Conservation (phyloP, 30 jellyfish, hydroid and myxozoan species). For the Turritopsis dohrnii region DNA sequence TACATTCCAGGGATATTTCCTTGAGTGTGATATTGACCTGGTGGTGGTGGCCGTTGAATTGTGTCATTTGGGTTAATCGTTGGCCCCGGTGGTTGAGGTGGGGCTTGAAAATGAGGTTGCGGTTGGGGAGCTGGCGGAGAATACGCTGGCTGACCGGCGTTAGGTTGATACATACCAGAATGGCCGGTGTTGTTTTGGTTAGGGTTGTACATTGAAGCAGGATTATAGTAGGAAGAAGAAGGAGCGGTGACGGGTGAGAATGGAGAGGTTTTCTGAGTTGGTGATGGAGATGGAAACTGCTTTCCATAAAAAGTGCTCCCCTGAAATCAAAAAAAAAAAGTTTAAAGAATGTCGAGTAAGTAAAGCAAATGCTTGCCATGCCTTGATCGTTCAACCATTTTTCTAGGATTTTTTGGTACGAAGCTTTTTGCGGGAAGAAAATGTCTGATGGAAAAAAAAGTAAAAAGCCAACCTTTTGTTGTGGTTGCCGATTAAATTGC, state of each 20-base stretch:
- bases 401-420: no score
- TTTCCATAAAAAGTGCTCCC: background rate
- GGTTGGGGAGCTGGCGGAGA: slow-evolving; percentile 15
- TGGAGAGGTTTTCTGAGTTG: background rate
- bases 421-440: no score
- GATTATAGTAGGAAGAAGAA: background rate
- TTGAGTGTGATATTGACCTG: background rate
- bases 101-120: background rate
- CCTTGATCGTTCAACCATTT: no score
- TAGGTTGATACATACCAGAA: slow-evolving; percentile 11
- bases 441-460: background rate
- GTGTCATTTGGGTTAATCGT: background rate
- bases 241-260: background rate
- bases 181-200: background rate
- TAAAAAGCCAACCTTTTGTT: background rate
- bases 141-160: background rate
- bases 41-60: background rate
- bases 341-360: no score
- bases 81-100: background rate
- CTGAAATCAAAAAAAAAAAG: background rate
- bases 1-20: background rate
- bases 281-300: background rate
- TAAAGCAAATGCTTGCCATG: no score
- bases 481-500: slow-evolving; percentile 38
- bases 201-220: slow-evolving; percentile 16